Evolutionary conservation across 1,140 invertebrate species (phyloP).

Genomic region (Cotesia glomerata): DNA sequence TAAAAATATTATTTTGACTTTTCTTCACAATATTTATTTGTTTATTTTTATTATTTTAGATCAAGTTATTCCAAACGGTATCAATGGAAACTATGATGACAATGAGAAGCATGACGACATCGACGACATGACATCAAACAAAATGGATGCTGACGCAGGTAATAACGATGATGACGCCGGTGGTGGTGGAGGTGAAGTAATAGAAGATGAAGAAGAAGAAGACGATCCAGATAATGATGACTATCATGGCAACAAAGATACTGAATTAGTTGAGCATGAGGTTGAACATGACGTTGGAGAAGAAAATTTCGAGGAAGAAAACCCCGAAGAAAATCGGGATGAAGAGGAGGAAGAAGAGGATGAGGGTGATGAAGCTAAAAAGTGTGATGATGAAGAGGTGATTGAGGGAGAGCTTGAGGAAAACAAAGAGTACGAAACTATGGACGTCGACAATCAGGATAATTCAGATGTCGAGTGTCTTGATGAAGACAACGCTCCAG

Average conservation of each 20-base stretch:
- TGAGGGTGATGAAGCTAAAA: slow-evolving; percentile 37
- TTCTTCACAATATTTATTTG: slow-evolving; percentile 43
- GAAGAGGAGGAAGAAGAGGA: slow-evolving; percentile 27
- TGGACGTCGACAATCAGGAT: slow-evolving; percentile 56
- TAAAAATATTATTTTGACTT: not conserved
- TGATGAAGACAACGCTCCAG: slow-evolving; percentile 44
- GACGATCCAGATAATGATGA: slow-evolving; percentile 45
- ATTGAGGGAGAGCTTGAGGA: slow-evolving; percentile 35
- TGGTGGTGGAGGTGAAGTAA: slow-evolving; percentile 31
- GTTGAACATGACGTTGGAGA: slow-evolving; percentile 24
- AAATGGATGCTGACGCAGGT: not conserved
- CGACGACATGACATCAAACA: slow-evolving; percentile 32
- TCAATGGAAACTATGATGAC: slow-evolving; percentile 55
- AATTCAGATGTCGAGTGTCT: slow-evolving; percentile 60
- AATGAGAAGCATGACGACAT: slow-evolving; percentile 47
- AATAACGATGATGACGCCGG: slow-evolving; percentile 23
- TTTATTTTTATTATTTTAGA: slow-evolving; percentile 46
- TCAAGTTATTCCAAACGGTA: slow-evolving; percentile 54
- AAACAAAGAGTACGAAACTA: slow-evolving; percentile 30
- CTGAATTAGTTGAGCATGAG: slow-evolving; percentile 47
- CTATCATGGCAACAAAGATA: slow-evolving; percentile 42
- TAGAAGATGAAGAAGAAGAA: slow-evolving; percentile 39
- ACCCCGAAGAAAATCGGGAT: slow-evolving; percentile 1
- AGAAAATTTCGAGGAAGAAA: not conserved
- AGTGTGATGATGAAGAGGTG: slow-evolving; percentile 41